These are phyloP conservation scores for Lycodopsis pacificus DNA, from an alignment of 2,797 vertebrate species.

Conservation along the genomic window DNA sequence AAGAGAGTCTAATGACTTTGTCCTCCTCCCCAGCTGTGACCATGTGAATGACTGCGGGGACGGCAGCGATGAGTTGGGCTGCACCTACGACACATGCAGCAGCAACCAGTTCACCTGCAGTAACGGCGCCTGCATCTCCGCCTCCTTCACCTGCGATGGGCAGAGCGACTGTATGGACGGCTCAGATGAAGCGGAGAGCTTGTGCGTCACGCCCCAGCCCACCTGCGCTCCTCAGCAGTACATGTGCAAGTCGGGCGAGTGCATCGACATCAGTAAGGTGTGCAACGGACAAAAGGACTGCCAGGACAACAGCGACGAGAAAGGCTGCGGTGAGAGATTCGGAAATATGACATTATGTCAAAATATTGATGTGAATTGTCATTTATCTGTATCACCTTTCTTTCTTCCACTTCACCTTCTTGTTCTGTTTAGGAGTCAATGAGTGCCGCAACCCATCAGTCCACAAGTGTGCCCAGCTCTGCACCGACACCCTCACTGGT, in stretches of 20 bases:
- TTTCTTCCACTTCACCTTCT: not conserved
- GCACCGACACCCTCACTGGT: conserved; percentile 80
- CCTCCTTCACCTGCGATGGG: conserved; percentile 87
- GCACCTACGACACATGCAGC: conserved; percentile 87
- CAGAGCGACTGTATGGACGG: conserved; percentile 90
- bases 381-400: not conserved
- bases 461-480: conserved; percentile 83
- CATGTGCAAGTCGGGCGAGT: conserved; percentile 90
- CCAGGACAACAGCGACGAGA: conserved; percentile 92
- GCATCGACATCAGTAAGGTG: conserved; percentile 87
- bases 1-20: not conserved
- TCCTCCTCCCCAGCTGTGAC: conserved; percentile 87
- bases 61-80: conserved; percentile 90
- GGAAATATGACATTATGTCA: not conserved
- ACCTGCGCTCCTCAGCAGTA: conserved; percentile 91
- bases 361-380: not conserved
- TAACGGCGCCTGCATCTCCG: conserved; percentile 90
- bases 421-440: conserved; percentile 74
- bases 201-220: conserved; percentile 86
- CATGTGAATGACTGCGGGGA: conserved; percentile 94
- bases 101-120: conserved; percentile 90
- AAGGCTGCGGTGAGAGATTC: conserved; percentile 88
- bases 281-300: conserved; percentile 92
- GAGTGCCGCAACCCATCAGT: conserved; percentile 77
- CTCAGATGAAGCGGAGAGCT: conserved; percentile 90